A percentile compares a stretch with the other conserved stretches of the same genome.
These are phyloP conservation scores for Channallabes apus DNA, from an alignment of 2,797 vertebrate genomes.

Conservation along the genomic window DNA sequence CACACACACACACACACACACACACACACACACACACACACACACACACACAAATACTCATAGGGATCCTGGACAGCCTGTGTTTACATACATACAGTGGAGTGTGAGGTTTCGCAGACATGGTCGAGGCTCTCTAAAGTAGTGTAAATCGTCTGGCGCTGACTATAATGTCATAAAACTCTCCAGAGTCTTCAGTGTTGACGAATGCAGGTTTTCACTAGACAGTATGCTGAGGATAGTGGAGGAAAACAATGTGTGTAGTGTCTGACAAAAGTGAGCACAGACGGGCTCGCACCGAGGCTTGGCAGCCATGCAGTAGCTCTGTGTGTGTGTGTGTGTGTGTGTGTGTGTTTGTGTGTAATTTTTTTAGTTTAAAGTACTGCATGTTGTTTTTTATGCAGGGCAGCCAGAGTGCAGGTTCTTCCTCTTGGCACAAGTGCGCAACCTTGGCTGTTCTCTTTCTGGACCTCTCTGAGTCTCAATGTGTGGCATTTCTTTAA, in stretches of 20 bases:
- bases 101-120: constrained; percentile 37
- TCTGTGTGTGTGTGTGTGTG: constrained; percentile 32
- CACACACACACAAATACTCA: constrained; percentile 6
- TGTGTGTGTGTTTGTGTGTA: not conserved
- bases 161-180: constrained; percentile 13
- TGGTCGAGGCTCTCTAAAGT: not conserved
- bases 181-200: not conserved
- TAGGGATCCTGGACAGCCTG: constrained; percentile 13
- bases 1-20: not conserved
- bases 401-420: constrained; percentile 61
- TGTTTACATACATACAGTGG: constrained; percentile 19
- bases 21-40: not conserved
- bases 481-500: too few species aligned
- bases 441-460: not conserved
- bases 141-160: constrained; percentile 1
- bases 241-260: constrained; percentile 29
- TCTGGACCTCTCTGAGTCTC: not conserved
- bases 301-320: not conserved
- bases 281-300: not conserved
- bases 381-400: constrained; percentile 26
- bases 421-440: constrained; percentile 31
- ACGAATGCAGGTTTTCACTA: not conserved
- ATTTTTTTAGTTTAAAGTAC: constrained; percentile 54
- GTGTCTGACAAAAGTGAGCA: not conserved
- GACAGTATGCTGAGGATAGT: constrained; percentile 12